Percentiles rank a stretch among this genome's conserved stretches.
Conservation (phyloP, 2,797 vertebrate genomes). For the Antennarius maculatus region DNA sequence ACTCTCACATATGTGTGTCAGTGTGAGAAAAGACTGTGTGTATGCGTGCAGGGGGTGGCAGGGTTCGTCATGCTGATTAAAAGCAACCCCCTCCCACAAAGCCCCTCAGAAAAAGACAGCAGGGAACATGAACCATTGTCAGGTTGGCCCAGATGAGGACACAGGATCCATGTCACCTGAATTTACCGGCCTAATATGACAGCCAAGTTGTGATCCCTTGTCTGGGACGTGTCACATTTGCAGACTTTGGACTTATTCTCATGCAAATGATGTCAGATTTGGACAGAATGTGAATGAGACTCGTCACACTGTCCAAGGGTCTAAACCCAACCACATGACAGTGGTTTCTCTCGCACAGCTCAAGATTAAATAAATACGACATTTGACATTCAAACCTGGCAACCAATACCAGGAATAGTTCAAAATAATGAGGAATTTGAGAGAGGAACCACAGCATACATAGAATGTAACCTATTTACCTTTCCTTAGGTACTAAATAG, state of each 20-base stretch:
- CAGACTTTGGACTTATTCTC: conserved; percentile 82
- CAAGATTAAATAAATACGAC: conserved; percentile 75
- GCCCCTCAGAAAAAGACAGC: conserved; percentile 82
- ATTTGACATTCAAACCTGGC: conserved; percentile 81
- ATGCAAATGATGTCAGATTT: conserved; percentile 83
- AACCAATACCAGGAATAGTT: conserved; percentile 78
- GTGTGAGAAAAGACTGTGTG: conserved; percentile 12
- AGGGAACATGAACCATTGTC: conserved; percentile 83
- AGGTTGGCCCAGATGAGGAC: conserved; percentile 85
- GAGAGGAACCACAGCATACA: conserved; percentile 60
- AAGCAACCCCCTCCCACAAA: conserved; percentile 78
- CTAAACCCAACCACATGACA: conserved; percentile 69
- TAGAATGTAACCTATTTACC: conserved; percentile 76
- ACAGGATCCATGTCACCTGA: conserved; percentile 83
- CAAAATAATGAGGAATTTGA: conserved; percentile 81
- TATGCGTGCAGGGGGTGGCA: conserved; percentile 61
- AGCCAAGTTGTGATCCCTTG: conserved; percentile 82
- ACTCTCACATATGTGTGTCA: conserved; percentile 59
- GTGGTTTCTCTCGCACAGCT: conserved; percentile 58
- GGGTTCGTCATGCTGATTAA: conserved; percentile 85
- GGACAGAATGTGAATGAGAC: conserved; percentile 84
- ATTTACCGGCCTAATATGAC: conserved; percentile 85
- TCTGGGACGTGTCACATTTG: conserved; percentile 80
- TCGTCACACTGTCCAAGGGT: conserved; percentile 79
- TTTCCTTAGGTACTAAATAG: conserved; percentile 71